phyloP scores from a whole-genome alignment of 2,113 vertebrate genomes.

The Chamaea fasciata region DNA sequence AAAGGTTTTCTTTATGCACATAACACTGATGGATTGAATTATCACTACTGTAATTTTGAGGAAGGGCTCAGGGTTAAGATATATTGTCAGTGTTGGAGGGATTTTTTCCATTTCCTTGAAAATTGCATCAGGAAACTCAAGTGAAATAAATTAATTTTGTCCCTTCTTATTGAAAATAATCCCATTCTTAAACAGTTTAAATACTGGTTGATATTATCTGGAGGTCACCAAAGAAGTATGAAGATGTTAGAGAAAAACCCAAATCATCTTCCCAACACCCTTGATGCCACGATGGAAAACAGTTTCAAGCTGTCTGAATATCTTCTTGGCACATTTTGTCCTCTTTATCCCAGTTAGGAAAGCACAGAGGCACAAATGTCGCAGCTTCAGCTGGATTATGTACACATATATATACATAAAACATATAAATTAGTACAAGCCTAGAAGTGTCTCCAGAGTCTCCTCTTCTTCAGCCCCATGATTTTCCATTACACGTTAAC shows the following conservation, averaged over 20 bases:
- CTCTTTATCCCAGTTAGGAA: background rate
- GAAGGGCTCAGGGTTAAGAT: background rate
- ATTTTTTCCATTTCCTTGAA: background rate
- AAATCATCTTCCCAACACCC: background rate
- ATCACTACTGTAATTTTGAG: background rate
- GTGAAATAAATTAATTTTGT: background rate
- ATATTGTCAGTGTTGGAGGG: background rate
- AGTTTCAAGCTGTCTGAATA: background rate
- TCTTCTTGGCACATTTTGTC: background rate
- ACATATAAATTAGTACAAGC: background rate
- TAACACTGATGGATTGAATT: background rate
- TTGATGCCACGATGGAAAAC: background rate
- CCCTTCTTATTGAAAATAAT: background rate
- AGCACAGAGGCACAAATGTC: background rate
- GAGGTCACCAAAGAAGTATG: background rate
- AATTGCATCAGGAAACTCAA: background rate
- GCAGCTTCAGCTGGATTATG: background rate
- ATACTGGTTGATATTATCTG: background rate
- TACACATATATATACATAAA: background rate
- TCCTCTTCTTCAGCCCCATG: background rate
- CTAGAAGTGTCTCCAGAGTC: background rate
- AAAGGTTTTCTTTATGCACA: background rate
- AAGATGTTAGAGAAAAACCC: background rate
- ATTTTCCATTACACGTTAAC: background rate
- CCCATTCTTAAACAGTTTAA: background rate